Conservation (phyloP, 2,797 vertebrate species). For the Hoplostethus mediterraneus region DNA sequence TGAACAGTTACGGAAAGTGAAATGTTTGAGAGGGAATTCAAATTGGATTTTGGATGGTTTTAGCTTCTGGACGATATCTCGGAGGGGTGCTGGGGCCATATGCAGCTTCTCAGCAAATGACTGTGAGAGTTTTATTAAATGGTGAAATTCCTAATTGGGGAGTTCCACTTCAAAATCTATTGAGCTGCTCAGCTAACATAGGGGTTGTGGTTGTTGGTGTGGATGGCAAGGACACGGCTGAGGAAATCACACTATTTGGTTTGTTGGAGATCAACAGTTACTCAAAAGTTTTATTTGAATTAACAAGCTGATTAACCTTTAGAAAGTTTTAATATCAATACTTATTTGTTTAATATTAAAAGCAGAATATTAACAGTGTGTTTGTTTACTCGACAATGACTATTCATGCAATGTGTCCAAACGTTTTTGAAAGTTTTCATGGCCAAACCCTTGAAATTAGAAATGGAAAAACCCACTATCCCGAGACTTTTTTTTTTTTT, state of each 20-base stretch:
- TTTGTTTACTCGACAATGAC: not conserved
- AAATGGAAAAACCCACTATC: no score
- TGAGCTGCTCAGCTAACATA: constrained; percentile 4
- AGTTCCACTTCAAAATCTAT: constrained; percentile 19
- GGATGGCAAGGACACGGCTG: constrained; percentile 1
- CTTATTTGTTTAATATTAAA: constrained; percentile 41
- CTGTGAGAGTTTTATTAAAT: not conserved
- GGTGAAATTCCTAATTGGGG: constrained; percentile 13
- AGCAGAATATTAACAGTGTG: not conserved
- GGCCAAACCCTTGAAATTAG: no score
- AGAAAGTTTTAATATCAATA: constrained; percentile 1
- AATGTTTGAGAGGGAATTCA: not conserved
- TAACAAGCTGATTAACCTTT: constrained; percentile 8
- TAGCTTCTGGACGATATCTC: constrained; percentile 28
- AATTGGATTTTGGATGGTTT: constrained; percentile 10
- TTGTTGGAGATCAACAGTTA: not conserved
- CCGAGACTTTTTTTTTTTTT: no score
- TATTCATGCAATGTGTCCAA: no score
- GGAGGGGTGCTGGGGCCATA: constrained; percentile 1
- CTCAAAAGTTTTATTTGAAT: no score
- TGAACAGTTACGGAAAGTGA: constrained; percentile 32
- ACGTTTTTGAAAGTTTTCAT: no score
- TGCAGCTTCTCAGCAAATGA: constrained; percentile 24
- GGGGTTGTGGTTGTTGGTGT: constrained; percentile 5
- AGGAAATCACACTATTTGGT: constrained; percentile 3